Evolutionary conservation across 2,888 invertebrate genomes (phyloP), one percentile per base, ranked within the genome.

Genomic region (Norana najaformis): DNA sequence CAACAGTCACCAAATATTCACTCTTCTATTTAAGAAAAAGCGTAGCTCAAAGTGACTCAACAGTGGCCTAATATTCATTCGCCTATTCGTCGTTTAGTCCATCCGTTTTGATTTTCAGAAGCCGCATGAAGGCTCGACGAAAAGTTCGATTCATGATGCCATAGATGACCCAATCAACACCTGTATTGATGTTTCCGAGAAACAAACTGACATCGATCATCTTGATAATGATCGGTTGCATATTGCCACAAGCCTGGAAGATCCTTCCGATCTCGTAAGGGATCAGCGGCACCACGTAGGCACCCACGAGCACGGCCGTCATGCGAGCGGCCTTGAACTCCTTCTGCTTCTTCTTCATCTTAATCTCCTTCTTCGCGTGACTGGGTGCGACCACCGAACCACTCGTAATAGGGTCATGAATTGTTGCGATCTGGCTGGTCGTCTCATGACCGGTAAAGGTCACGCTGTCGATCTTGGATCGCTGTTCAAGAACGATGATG

Each of bases 141-240:
- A 85, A 85, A 18, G 85, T 16, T 23, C 37, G 11, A 23, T 85
- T 85, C 85, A 85, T 85, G 85, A 85, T 23, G 4, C 85, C 85
- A 35, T 85, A 85, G 85, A 85, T 85, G 36, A 85, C 85, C 85
- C 85, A 85, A 85, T 85, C 85, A 37, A 85, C 34, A 23, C 85
- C 85, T 23, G 85, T 36, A 23, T 85, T 85, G 6, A 85, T 5
- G 36, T 36, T 36, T 3, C 85, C 85, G 85, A 85, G 1, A 20
- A 16, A 6, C 18, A 16, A 4, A 3, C 85, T 35, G 16, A 85
- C 85, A 37, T 85, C 85, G 0, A 85, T 14, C 85, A 85, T 6
- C n/a, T 69, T 69, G 69, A n/a, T 11, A 1, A 35, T 85, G 85
- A 35, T 35, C 20, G 85, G 36, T 6, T 37, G 35, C 35, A 36